Evolutionary conservation across 1,140 invertebrate species (phyloP), one percentile per base, ranked within the genome.

Genomic region (Trialeurodes vaporariorum): DNA sequence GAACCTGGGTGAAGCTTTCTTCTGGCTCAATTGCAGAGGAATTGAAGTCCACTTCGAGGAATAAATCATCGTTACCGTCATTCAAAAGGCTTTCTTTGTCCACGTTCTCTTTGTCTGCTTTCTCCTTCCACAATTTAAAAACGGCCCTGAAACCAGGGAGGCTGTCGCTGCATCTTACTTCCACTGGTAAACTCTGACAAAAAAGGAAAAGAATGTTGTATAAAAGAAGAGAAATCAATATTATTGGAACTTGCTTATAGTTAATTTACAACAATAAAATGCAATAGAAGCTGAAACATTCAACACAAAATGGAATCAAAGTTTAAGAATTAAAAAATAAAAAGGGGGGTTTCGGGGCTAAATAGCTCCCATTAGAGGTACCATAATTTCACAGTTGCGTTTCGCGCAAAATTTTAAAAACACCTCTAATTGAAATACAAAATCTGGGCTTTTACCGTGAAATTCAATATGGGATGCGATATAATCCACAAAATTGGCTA

Each of bases 211-310:
- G n/a, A 59, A 65, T 66, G 5, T 49, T 9, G 5, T 49, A 49
- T 17, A 49, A 17, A 49, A 17, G 17, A 49, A 49, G 34, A 9
- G 34, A 49, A 49, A 49, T 49, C 17, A 49, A 17, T 49, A 17
- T 9, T 9, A 49, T 5, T 49, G 34, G 17, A 49, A 5, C 34
- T 49, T 49, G 34, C 5, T n/a, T 49, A 49, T 49, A 9, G 17
- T 49, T 49, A 49, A 24, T 11, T 64, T 68, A 61, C 61, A 58
- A n/a, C 11, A 65, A n/a, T n/a, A n/a, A n/a, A n/a, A n/a, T n/a
- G n/a, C n/a, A n/a, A n/a, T n/a, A n/a, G n/a, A n/a, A n/a, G n/a
- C n/a, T n/a, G n/a, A n/a, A n/a, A n/a, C n/a, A n/a, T n/a, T n/a
- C n/a, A n/a, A n/a, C n/a, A n/a, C n/a, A n/a, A n/a, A n/a, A n/a